Percentiles rank a stretch among this genome's conserved stretches.
Conservation (phyloP, 2,113 vertebrate genomes). For the Prietella phreatophila region DNA sequence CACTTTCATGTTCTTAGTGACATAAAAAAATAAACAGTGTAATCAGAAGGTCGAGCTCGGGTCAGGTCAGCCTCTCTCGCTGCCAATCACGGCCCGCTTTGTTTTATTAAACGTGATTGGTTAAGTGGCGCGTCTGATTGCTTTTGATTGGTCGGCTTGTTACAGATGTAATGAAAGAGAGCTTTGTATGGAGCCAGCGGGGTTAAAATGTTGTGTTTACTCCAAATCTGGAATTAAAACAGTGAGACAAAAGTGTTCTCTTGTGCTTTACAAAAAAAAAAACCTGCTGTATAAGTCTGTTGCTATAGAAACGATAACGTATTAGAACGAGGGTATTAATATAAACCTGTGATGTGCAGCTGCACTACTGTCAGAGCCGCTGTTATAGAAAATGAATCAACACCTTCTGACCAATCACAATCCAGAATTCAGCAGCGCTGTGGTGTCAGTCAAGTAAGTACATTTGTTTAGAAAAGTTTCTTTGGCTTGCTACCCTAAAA, state of each 20-base stretch:
- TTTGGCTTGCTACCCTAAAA: neutral
- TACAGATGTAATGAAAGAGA: neutral
- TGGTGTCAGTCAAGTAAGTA: neutral
- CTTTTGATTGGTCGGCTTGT: conserved; percentile 22
- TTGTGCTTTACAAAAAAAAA: neutral
- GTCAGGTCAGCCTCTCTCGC: conserved; percentile 57
- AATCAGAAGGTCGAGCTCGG: conserved; percentile 63
- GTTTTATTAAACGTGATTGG: conserved; percentile 30
- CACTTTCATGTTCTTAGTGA: conserved; percentile 53
- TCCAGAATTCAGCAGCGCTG: neutral
- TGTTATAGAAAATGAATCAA: neutral
- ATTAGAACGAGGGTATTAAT: neutral
- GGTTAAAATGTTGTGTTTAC: conserved; percentile 3
- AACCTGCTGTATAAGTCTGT: neutral
- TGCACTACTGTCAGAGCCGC: neutral
- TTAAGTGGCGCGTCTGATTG: neutral
- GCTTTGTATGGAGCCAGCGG: neutral
- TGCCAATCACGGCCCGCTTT: conserved; percentile 65
- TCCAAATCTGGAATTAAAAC: neutral
- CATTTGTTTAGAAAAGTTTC: neutral
- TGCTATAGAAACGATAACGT: neutral
- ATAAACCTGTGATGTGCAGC: neutral
- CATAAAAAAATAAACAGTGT: conserved; percentile 69
- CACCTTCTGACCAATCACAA: neutral
- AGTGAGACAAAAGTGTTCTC: neutral